phyloP scores from a whole-genome alignment of 2,113 vertebrate species.

The Haemorhous mexicanus region DNA sequence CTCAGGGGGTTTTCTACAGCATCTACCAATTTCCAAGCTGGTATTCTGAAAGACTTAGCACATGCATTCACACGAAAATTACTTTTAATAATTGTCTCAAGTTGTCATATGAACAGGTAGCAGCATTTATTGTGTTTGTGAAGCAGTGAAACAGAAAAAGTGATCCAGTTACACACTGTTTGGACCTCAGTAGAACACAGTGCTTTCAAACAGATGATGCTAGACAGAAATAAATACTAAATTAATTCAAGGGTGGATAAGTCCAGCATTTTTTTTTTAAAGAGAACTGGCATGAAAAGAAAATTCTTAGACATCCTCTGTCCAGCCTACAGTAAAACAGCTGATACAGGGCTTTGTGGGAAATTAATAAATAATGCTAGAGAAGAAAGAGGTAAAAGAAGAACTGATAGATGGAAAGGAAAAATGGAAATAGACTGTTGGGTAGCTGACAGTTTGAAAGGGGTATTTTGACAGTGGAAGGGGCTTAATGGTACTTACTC shows the following conservation, averaged over 20 bases:
- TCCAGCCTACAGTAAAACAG: not conserved
- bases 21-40: not conserved
- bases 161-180: not conserved
- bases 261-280: not conserved
- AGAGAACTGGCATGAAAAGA: not conserved
- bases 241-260: not conserved
- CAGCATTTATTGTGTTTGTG: not conserved
- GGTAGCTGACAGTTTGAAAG: not conserved
- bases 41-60: not conserved
- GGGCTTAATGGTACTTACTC: not conserved
- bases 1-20: not conserved
- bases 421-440: not conserved
- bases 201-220: not conserved
- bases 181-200: not conserved
- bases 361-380: conserved; percentile 11
- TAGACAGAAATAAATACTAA: not conserved
- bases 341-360: not conserved
- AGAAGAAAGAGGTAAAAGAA: not conserved
- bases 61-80: not conserved
- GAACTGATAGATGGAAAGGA: not conserved
- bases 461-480: not conserved
- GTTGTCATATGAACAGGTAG: not conserved
- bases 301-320: not conserved
- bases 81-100: not conserved
- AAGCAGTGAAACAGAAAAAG: not conserved